phyloP scores from a whole-genome alignment of 1,140 invertebrate genomes.

The Pentalonia nigronervosa region DNA sequence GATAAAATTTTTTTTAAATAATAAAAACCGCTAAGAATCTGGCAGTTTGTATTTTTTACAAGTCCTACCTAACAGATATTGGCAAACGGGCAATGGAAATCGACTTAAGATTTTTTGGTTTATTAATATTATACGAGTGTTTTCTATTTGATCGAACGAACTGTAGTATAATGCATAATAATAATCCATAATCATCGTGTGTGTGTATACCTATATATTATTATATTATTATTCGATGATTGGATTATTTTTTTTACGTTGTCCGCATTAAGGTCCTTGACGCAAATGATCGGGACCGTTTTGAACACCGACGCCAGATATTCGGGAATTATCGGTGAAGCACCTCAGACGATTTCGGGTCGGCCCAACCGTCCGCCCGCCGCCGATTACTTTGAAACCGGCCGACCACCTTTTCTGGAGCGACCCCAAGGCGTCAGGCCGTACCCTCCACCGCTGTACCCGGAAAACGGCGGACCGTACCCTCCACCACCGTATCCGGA shows the following conservation, averaged over 20 bases:
- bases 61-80: background rate
- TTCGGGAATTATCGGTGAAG: background rate
- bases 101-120: background rate
- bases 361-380: background rate
- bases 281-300: constrained; percentile 5
- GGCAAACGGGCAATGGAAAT: background rate
- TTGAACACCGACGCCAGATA: constrained; percentile 26
- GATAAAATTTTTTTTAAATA: background rate
- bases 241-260: background rate
- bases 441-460: background rate
- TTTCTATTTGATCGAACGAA: background rate
- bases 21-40: background rate
- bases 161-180: background rate
- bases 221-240: background rate
- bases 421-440: background rate
- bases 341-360: background rate
- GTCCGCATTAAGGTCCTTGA: background rate
- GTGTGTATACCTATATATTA: background rate
- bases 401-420: background rate
- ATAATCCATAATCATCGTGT: background rate
- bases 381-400: constrained; percentile 2
- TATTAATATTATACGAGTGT: background rate
- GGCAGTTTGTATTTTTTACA: background rate
- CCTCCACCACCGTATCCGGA: background rate
- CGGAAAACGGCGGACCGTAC: constrained; percentile 12